phyloP scores from a whole-genome alignment of 2,797 vertebrate genomes.

The Scyliorhinus canicula region DNA sequence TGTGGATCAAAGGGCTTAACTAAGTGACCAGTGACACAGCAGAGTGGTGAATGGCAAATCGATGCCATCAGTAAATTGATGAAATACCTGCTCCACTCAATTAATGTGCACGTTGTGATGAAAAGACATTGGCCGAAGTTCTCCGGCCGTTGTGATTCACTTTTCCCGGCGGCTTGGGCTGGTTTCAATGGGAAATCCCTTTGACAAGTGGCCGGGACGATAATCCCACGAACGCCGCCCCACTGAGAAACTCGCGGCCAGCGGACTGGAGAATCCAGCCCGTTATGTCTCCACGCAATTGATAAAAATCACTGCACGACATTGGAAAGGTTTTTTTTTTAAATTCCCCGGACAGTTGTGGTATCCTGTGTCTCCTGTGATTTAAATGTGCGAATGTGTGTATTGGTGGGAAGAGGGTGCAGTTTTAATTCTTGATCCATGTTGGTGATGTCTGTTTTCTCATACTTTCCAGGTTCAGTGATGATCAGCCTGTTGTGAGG shows the following conservation, averaged over 20 bases:
- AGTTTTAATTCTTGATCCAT: not conserved
- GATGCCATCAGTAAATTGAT: not conserved
- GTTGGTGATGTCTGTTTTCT: not conserved
- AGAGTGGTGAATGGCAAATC: not conserved
- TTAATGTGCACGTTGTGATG: not conserved
- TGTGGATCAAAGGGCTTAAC: not conserved
- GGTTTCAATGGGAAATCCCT: too few species aligned
- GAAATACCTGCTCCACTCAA: not conserved
- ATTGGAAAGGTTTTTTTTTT: not conserved
- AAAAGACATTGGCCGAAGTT: not conserved
- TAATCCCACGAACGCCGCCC: too few species aligned
- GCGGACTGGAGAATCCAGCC: too few species aligned
- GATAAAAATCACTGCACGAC: not conserved
- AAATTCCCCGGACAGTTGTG: not conserved
- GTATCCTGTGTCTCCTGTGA: not conserved
- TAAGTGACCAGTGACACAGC: not conserved
- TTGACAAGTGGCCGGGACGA: too few species aligned
- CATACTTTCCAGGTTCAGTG: constrained; percentile 24
- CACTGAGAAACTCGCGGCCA: too few species aligned
- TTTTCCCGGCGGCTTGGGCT: too few species aligned
- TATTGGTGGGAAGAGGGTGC: not conserved
- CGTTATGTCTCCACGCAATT: not conserved
- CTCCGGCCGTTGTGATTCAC: too few species aligned
- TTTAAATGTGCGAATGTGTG: not conserved
- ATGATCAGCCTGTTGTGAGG: not conserved